Base-by-base conservation (phyloP, 1,140 invertebrate species). In the Drosophila obscura region DNA sequence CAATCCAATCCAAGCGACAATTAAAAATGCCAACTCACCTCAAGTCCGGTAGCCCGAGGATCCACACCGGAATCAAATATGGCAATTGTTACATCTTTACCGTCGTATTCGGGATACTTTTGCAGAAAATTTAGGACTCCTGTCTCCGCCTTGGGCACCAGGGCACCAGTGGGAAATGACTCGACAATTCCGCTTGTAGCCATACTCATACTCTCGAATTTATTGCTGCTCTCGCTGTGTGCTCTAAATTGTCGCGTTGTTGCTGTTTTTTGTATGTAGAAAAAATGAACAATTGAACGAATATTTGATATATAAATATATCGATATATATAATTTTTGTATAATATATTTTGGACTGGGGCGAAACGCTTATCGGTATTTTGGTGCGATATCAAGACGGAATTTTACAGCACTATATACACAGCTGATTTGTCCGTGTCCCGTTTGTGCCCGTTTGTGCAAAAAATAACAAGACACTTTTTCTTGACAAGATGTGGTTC, bases 11-110 rank as follows among this genome's bases (percentile, higher is more conserved):
- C 43, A 5, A 16, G 4, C 16, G n/a, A 5, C 35, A 45, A 48
- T 19, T 9, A 35, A 57, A 72, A 60, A 9, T 52, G 66, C 62
- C 49, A 57, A 89, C 91, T 93, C 94, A 99, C 98, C 95, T 98
- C 95, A 78, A 99, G 94, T 63, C 98, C 98, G 62, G 96, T 94
- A 13, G 98, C 97, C 48, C 97, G 97, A 41, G 98, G 98, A 94
- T 99, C 99, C 61, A 99, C 96, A 15, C 99, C 99, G 31, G 98
- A 98, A 93, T 99, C 99, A 67, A 99, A 96, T 90, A 99, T 97
- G 44, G 98, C 99, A 90, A 99, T 98, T 74, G 96, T 93, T 35
- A 97, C 95, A 89, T 96, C 96, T 90, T 96, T 94, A 7, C 98
- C 98, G 94, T 99, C 98, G 92, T 96, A 99, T 65, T 96, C 94